These are phyloP conservation scores for Clupea harengus DNA, from an alignment of 2,113 vertebrate genomes.

Conservation along the genomic window DNA sequence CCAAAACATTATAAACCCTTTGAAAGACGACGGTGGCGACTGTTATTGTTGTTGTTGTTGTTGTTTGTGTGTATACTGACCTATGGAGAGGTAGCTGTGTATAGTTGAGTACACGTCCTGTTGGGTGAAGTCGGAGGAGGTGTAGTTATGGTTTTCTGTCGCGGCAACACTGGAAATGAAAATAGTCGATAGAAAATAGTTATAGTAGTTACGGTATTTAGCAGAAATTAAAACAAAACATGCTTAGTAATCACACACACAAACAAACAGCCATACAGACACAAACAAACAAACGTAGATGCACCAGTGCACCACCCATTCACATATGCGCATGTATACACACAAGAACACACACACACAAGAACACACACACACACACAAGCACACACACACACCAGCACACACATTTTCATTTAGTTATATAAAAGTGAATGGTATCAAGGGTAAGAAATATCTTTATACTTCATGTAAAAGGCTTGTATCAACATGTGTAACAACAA, in stretches of 20 bases:
- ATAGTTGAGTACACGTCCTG: conserved; percentile 62
- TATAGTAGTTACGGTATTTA: neutral
- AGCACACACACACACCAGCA: neutral
- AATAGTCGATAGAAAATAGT: neutral
- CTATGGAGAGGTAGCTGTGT: conserved; percentile 61
- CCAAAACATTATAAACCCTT: too few species aligned
- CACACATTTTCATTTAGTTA: neutral
- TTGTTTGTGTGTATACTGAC: conserved; percentile 42
- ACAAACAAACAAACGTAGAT: neutral
- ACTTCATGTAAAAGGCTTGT: too few species aligned
- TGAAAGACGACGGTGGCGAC: too few species aligned
- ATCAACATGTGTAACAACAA: too few species aligned
- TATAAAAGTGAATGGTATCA: too few species aligned
- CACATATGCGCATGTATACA: neutral
- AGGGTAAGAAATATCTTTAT: too few species aligned
- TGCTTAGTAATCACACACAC: neutral
- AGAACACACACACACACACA: neutral
- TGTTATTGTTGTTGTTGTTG: neutral
- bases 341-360: neutral
- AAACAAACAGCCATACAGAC: neutral
- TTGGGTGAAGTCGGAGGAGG: conserved; percentile 43
- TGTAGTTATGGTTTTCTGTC: conserved; percentile 59
- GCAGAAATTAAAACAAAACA: neutral
- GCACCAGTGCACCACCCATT: too few species aligned
- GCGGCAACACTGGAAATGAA: conserved; percentile 58